These are phyloP conservation scores for Cylas formicarius DNA, from an alignment of 1,140 invertebrate genomes.

Conservation along the genomic window DNA sequence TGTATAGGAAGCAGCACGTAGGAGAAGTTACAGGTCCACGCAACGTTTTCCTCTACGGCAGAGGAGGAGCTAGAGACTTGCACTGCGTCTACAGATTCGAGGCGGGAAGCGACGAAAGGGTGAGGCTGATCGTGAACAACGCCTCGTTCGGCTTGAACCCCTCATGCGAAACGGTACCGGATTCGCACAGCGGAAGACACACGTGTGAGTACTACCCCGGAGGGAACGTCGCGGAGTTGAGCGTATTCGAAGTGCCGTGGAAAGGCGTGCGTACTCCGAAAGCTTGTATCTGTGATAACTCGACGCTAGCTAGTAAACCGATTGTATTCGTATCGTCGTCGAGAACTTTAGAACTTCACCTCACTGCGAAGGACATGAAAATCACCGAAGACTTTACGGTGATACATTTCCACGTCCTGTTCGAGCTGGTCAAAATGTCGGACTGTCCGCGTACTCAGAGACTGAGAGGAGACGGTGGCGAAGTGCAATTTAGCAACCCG, in stretches of 20 bases:
- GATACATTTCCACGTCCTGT: slow-evolving; percentile 60
- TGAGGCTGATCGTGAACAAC: slow-evolving; percentile 61
- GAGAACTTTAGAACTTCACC: slow-evolving; percentile 54
- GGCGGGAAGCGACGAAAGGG: slow-evolving; percentile 55
- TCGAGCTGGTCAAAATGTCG: slow-evolving; percentile 55
- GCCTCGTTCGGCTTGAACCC: slow-evolving; percentile 59
- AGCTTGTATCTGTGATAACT: slow-evolving; percentile 65
- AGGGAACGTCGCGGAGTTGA: slow-evolving; percentile 50
- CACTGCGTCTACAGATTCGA: slow-evolving; percentile 69
- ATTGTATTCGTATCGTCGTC: slow-evolving; percentile 58
- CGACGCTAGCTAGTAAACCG: slow-evolving; percentile 47
- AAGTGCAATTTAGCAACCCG: slow-evolving; percentile 52
- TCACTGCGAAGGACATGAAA: slow-evolving; percentile 55
- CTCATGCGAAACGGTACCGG: slow-evolving; percentile 60
- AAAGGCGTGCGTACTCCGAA: slow-evolving; percentile 54
- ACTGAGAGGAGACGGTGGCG: slow-evolving; percentile 55
- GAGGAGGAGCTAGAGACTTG: slow-evolving; percentile 65
- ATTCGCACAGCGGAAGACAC: slow-evolving; percentile 55
- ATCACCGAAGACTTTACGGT: slow-evolving; percentile 63
- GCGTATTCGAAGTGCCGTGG: slow-evolving; percentile 59
- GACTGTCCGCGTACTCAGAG: slow-evolving; percentile 59
- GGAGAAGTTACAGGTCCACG: slow-evolving; percentile 60
- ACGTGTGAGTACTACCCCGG: slow-evolving; percentile 48
- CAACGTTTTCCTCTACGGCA: slow-evolving; percentile 69
- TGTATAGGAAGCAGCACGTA: slow-evolving; percentile 49